A percentile compares a stretch with the other conserved stretches of the same genome.
Conservation (phyloP, 2,113 vertebrate species). For the Anthoscopus minutus region DNA sequence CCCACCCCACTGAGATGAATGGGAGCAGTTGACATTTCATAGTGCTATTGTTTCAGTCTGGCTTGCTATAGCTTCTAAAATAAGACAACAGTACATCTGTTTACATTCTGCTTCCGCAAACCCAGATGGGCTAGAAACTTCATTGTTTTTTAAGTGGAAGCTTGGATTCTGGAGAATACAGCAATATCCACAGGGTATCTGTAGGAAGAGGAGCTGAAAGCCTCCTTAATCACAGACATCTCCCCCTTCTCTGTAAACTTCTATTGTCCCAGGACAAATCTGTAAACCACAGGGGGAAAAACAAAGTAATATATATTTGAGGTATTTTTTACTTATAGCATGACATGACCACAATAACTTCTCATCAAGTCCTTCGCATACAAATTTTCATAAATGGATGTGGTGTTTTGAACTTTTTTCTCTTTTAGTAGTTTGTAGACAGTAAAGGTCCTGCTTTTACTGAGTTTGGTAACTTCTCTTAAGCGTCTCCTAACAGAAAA, state of each 20-base stretch:
- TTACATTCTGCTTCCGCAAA: slow-evolving; percentile 63
- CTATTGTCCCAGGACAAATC: not conserved
- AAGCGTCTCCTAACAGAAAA: not conserved
- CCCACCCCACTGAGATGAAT: slow-evolving; percentile 66
- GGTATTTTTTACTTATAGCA: not conserved
- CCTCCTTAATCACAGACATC: not conserved
- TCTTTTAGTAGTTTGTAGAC: not conserved
- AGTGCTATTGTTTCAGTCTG: slow-evolving; percentile 66
- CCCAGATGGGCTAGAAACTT: slow-evolving; percentile 60
- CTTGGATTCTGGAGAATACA: slow-evolving; percentile 47
- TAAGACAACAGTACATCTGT: slow-evolving; percentile 68
- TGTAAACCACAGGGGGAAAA: not conserved
- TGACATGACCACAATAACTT: not conserved
- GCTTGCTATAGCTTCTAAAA: slow-evolving; percentile 62
- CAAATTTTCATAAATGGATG: not conserved
- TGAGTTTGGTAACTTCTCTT: not conserved
- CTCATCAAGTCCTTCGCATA: not conserved
- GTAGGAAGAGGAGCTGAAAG: slow-evolving; percentile 47
- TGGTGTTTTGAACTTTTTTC: not conserved
- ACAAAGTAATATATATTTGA: not conserved
- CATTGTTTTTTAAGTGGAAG: slow-evolving; percentile 50
- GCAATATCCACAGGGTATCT: slow-evolving; percentile 36
- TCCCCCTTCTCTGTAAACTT: not conserved
- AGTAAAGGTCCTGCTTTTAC: not conserved
- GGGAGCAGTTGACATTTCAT: slow-evolving; percentile 63